These are phyloP conservation scores for Arrhopalites spinosus DNA, from an alignment of 2,888 invertebrate species.

Conservation along the genomic window DNA sequence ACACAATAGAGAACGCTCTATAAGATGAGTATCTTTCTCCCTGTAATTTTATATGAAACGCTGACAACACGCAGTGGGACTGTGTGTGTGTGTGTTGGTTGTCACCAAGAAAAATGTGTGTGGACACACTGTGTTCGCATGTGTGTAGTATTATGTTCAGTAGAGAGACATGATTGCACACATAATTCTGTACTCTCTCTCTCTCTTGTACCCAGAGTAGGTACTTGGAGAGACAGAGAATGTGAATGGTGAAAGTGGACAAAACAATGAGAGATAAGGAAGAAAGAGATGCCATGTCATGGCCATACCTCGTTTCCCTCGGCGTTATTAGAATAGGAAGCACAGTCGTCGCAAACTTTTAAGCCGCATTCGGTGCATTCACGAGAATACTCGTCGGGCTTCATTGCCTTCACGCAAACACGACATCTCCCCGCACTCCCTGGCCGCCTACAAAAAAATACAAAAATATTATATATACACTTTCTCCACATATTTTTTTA, in stretches of 20 bases:
- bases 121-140: no score
- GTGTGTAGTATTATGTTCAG: no score
- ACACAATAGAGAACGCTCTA: no score
- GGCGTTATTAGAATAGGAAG: conserved; percentile 85
- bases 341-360: conserved; percentile 86
- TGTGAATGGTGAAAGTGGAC: not conserved
- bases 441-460: conserved; percentile 48
- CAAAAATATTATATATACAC: not conserved
- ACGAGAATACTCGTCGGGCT: conserved; percentile 84
- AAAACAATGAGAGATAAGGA: not conserved
- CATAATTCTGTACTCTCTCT: no score
- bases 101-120: no score
- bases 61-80: no score
- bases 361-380: conserved; percentile 86
- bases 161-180: no score
- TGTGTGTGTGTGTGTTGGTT: no score
- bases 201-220: not conserved
- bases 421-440: conserved; percentile 76
- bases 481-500: not conserved
- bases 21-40: no score
- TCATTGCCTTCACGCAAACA: conserved; percentile 85
- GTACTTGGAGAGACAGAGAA: not conserved
- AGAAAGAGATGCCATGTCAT: not conserved
- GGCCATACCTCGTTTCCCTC: conserved; percentile 76
- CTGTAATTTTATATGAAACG: no score